Conservation (phyloP, 2,797 vertebrate species). For the Chelon auratus region DNA sequence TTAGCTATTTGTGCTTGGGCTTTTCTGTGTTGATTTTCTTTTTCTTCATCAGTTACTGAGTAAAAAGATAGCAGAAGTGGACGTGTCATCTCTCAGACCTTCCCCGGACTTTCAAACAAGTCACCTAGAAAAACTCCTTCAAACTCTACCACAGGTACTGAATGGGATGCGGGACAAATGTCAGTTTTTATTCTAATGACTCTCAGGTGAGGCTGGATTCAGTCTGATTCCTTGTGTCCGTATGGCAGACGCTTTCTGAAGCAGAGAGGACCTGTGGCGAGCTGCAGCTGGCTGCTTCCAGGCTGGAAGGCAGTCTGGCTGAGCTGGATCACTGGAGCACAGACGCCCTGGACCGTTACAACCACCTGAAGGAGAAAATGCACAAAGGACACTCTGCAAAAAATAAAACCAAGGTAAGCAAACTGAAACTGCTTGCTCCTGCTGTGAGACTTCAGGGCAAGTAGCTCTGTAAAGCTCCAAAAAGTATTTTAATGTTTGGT, state of each 20-base stretch:
- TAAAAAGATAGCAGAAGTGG: conserved; percentile 69
- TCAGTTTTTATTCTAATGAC: no score
- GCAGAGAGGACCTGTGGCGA: conserved; percentile 63
- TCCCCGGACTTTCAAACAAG: conserved; percentile 55
- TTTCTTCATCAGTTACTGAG: conserved; percentile 35
- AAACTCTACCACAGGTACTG: conserved; percentile 68
- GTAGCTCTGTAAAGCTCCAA: not conserved
- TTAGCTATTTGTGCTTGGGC: not conserved
- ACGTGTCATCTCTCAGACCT: conserved; percentile 41
- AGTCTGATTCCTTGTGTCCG: not conserved
- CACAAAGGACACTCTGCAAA: conserved; percentile 29
- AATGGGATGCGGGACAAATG: not conserved
- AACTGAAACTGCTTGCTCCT: not conserved
- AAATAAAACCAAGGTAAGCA: conserved; percentile 49
- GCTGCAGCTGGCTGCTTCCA: conserved; percentile 67
- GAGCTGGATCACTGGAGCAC: conserved; percentile 74
- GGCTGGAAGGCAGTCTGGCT: conserved; percentile 72
- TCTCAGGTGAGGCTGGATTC: not conserved
- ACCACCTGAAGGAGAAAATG: conserved; percentile 52
- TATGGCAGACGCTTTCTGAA: conserved; percentile 53
- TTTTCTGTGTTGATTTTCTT: conserved; percentile 2
- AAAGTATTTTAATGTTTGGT: not conserved
- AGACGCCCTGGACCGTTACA: conserved; percentile 63
- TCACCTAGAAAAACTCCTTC: conserved; percentile 52
- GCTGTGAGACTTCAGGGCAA: not conserved